phyloP scores from a whole-genome alignment of 2,797 vertebrate genomes.

The Harpagifer antarcticus region DNA sequence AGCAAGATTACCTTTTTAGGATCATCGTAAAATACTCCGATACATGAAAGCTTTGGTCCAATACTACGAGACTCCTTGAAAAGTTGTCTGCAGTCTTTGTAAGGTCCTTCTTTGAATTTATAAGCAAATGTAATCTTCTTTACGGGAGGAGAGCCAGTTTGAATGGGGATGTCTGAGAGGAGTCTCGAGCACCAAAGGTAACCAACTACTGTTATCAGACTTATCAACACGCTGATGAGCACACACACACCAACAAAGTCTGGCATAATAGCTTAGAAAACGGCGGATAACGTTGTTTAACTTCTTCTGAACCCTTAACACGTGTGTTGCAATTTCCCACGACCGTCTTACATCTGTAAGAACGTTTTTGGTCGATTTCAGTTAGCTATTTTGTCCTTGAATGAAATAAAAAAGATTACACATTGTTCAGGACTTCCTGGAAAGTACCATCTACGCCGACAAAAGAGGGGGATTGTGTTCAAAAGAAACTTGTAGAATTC shows the following conservation, averaged over 20 bases:
- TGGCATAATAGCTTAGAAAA: constrained; percentile 74
- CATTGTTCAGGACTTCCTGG: constrained; percentile 67
- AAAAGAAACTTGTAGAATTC: not conserved
- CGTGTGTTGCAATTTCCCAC: not conserved
- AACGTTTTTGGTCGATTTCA: not conserved
- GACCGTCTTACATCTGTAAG: not conserved
- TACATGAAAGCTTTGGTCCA: constrained; percentile 86
- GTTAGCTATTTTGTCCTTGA: not conserved
- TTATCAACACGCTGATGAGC: constrained; percentile 78
- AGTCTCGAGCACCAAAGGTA: constrained; percentile 90
- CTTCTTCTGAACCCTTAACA: not conserved
- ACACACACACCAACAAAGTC: constrained; percentile 88
- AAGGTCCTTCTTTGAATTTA: constrained; percentile 90
- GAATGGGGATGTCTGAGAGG: constrained; percentile 85
- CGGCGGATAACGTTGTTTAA: not conserved
- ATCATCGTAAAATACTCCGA: constrained; percentile 90
- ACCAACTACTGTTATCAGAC: constrained; percentile 83
- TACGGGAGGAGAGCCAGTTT: constrained; percentile 89
- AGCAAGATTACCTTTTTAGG: constrained; percentile 79
- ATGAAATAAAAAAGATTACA: not conserved
- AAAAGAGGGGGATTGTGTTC: not conserved
- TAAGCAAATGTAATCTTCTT: constrained; percentile 91
- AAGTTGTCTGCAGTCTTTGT: constrained; percentile 84
- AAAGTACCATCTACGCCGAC: constrained; percentile 59
- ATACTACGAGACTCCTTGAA: constrained; percentile 90